phyloP scores from a whole-genome alignment of 2,113 vertebrate genomes.

The Microtus pennsylvanicus region DNA sequence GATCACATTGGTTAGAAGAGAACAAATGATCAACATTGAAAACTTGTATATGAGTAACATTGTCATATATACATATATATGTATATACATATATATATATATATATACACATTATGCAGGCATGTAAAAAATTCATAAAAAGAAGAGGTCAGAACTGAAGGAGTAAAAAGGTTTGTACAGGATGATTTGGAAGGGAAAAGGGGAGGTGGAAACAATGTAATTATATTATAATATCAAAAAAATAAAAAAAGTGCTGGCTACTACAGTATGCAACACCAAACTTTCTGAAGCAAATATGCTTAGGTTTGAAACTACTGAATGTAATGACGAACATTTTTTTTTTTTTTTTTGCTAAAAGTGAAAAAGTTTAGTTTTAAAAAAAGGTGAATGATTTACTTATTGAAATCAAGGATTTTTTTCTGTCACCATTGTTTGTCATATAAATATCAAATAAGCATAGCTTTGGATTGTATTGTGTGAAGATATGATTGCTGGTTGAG shows the following conservation, averaged over 20 bases:
- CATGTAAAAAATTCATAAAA: background rate
- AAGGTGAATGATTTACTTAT: background rate
- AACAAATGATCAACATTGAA: background rate
- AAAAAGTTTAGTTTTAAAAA: background rate
- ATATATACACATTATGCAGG: background rate
- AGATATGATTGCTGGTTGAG: background rate
- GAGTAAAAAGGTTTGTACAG: background rate
- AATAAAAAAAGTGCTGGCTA: background rate
- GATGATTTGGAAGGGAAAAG: background rate
- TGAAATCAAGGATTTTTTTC: background rate
- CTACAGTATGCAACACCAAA: no score
- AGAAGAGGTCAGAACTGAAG: background rate
- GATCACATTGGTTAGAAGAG: background rate
- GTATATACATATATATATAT: no score
- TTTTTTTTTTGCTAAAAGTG: background rate
- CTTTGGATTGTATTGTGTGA: background rate
- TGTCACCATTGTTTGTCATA: background rate
- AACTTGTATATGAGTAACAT: background rate
- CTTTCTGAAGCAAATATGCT: background rate
- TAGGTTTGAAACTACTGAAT: background rate
- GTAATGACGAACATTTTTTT: background rate
- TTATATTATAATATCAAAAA: background rate
- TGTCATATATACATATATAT: background rate
- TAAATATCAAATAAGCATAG: background rate
- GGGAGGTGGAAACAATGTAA: background rate